These are phyloP conservation scores for Epinotia demarniana DNA, from an alignment of 2,888 invertebrate species.

Conservation along the genomic window DNA sequence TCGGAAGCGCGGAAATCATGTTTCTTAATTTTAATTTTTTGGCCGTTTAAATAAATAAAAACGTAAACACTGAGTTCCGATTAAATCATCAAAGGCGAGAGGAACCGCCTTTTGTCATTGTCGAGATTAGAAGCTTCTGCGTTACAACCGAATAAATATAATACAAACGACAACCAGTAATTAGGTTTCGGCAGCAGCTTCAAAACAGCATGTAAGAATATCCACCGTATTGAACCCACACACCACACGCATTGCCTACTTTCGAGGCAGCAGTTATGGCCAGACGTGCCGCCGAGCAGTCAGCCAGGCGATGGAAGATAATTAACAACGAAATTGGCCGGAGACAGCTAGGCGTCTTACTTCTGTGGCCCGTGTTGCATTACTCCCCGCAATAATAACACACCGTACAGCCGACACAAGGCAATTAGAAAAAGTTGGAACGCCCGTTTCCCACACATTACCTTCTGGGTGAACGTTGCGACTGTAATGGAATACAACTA, in stretches of 20 bases:
- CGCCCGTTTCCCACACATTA: constrained; percentile 77
- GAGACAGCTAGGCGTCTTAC: constrained; percentile 82
- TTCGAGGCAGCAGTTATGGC: constrained; percentile 67
- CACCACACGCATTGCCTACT: constrained; percentile 68
- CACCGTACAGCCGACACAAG: constrained; percentile 66
- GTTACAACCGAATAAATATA: constrained; percentile 1
- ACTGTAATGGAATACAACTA: constrained; percentile 60
- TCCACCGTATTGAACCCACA: constrained; percentile 54
- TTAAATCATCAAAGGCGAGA: no score
- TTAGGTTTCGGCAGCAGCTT: constrained; percentile 1
- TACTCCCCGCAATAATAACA: constrained; percentile 76
- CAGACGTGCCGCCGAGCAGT: constrained; percentile 69
- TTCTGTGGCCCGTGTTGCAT: constrained; percentile 72
- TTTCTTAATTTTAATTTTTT: no score
- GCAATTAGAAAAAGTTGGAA: constrained; percentile 74
- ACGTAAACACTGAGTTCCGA: no score
- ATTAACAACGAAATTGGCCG: constrained; percentile 79
- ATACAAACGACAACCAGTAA: background rate
- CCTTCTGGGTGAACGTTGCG: constrained; percentile 63
- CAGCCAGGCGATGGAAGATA: constrained; percentile 71
- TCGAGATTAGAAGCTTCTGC: background rate
- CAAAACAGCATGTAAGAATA: constrained; percentile 48
- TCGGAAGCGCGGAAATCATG: no score
- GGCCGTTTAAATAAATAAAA: no score
- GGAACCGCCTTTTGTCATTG: no score